Conservation (phyloP, 2,888 invertebrate species). For the Yponomeuta sedellus region DNA sequence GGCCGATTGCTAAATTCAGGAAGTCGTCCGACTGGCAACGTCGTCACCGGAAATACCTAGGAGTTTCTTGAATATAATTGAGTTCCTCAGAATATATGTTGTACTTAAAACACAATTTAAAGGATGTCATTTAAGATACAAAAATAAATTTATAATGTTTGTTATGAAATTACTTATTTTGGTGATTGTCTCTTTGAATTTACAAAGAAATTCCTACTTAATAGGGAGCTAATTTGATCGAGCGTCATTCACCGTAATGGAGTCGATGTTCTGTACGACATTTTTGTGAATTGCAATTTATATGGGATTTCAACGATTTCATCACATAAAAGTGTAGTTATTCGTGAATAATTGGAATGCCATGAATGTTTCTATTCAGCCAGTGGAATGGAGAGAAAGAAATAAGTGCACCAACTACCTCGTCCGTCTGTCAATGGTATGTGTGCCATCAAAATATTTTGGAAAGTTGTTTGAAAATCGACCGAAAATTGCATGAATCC, state of each 20-base stretch:
- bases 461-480: conserved; percentile 65
- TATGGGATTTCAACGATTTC: conserved; percentile 44
- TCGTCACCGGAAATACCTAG: conserved; percentile 42
- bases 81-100: neutral
- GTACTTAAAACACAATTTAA: neutral
- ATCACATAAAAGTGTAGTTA: conserved; percentile 51
- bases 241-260: conserved; percentile 82
- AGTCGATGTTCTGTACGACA: conserved; percentile 68
- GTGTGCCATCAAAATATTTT: conserved; percentile 78
- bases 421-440: conserved; percentile 61
- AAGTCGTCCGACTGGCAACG: conserved; percentile 71
- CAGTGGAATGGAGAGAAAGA: conserved; percentile 50
- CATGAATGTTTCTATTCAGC: conserved; percentile 47
- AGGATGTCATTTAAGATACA: no score
- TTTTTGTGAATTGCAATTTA: conserved; percentile 46
- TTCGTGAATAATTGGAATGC: conserved; percentile 51
- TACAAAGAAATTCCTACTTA: conserved; percentile 43
- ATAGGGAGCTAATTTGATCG: conserved; percentile 62
- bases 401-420: conserved; percentile 57
- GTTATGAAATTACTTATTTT: neutral
- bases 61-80: neutral
- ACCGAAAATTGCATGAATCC: conserved; percentile 27
- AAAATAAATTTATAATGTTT: neutral
- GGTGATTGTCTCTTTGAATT: neutral
- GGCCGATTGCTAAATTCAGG: conserved; percentile 57